Evolutionary conservation across 2,888 invertebrate species (phyloP).

Genomic region (Gnatocerus cornutus): DNA sequence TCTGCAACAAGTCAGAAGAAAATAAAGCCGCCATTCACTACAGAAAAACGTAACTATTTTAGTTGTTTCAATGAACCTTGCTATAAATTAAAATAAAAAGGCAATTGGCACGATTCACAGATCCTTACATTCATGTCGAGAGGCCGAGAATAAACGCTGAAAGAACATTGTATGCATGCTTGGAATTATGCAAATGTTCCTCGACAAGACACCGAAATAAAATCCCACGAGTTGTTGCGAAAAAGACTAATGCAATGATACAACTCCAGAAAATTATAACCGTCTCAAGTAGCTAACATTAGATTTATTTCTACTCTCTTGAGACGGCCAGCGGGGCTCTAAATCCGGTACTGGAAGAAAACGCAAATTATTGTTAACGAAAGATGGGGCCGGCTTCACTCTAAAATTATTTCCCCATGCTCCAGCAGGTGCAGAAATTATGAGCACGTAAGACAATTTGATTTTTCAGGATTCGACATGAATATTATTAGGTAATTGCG

Average conservation of each 20-base stretch:
- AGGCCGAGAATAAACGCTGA: conserved; percentile 60
- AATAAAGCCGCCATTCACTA: conserved; percentile 44
- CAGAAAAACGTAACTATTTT: conserved; percentile 53
- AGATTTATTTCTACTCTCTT: conserved; percentile 19
- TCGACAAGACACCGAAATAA: conserved; percentile 43
- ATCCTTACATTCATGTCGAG: conserved; percentile 60
- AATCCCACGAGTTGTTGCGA: conserved; percentile 33
- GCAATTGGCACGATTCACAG: conserved; percentile 66
- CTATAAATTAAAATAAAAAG: conserved; percentile 67
- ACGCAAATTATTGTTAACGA: too few relatives aligned
- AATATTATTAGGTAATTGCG: too few relatives aligned
- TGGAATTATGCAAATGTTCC: conserved; percentile 62
- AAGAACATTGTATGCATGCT: conserved; percentile 64
- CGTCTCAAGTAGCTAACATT: conserved; percentile 11
- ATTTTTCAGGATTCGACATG: too few relatives aligned
- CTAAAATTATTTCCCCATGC: background rate
- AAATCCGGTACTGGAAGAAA: conserved; percentile 5
- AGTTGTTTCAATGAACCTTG: conserved; percentile 67
- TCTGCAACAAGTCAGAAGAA: conserved; percentile 12
- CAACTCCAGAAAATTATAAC: conserved; percentile 26
- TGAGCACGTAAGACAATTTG: too few relatives aligned
- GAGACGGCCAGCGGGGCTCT: conserved; percentile 3
- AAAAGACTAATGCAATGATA: conserved; percentile 34
- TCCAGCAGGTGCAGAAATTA: background rate
- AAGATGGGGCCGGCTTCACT: too few relatives aligned